Base-by-base conservation (phyloP, 1,140 invertebrate species). In the Diorhabda sublineata region DNA sequence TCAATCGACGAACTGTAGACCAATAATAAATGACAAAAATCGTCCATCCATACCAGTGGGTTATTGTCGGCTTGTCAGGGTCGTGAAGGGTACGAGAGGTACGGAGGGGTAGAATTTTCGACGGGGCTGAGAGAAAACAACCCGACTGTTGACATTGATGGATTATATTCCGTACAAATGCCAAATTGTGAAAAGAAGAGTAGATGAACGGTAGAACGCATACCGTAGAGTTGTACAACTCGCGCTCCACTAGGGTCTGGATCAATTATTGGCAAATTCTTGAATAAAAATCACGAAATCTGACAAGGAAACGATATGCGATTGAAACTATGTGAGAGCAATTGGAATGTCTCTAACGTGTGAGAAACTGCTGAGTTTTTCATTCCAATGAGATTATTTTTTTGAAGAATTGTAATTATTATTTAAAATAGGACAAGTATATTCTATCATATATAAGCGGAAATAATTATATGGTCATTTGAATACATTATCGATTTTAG, bases 1-100 rank as follows among this genome's bases (percentile, higher is more conserved):
- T 80, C 79, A 80, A 80, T 80, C 77, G 70, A 64, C 64, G 47
- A 52, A 52, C 47, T 8, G 71, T 67, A 74, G 75, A 73, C 79
- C 77, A 80, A 81, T 81, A 81, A 81, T 79, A 81, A 81, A 81
- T 81, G 79, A 81, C 79, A 81, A 80, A 81, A 81, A 79, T 80
- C 79, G 78, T 79, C 79, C 79, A 81, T 81, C 79, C 79, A 81
- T 81, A 79, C 78, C 76, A 75, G 74, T 77, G 75, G 77, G 77
- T 78, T 79, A 79, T 80, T 80, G 79, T 80, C 74, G 76, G 76
- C 74, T 77, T 76, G 74, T 72, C 64, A 67, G 73, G 71, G 71
- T 67, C 69, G 62, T 42, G 69, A 58, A 60, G 60, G 57, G 61
- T 57, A 52, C 47, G 66, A 45, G 68, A 69, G 71, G 76, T 68